Conservation (phyloP, 2,113 vertebrate genomes). For the Zosterops borbonicus region DNA sequence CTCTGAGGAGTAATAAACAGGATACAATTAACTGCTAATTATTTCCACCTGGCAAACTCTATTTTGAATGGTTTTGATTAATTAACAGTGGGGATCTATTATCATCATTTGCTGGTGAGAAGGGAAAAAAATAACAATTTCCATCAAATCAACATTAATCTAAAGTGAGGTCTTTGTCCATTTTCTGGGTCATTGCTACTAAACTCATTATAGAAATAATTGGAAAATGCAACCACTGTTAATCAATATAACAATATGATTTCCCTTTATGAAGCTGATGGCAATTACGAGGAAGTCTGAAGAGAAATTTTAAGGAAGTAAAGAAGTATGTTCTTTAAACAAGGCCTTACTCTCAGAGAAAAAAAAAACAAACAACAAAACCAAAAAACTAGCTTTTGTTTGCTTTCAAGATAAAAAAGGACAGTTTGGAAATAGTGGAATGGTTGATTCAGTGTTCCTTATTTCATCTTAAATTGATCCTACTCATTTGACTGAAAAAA, state of each 20-base stretch:
- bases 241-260: slow-evolving; percentile 62
- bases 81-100: slow-evolving; percentile 71
- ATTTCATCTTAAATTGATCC: not conserved
- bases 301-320: not conserved
- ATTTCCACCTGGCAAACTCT: slow-evolving; percentile 78
- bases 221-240: slow-evolving; percentile 65
- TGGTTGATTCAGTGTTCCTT: not conserved
- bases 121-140: slow-evolving; percentile 57
- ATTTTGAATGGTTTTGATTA: slow-evolving; percentile 76
- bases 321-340: not conserved
- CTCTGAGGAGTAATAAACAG: slow-evolving; percentile 74
- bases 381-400: not conserved
- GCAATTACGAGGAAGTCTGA: slow-evolving; percentile 26
- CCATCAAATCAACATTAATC: slow-evolving; percentile 63
- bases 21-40: slow-evolving; percentile 76
- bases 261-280: slow-evolving; percentile 39
- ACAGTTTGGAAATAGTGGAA: not conserved
- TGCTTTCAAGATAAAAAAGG: not conserved
- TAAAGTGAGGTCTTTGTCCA: slow-evolving; percentile 53
- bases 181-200: slow-evolving; percentile 72
- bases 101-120: slow-evolving; percentile 62
- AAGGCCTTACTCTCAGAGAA: not conserved
- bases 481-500: not conserved
- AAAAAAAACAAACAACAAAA: not conserved
- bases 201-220: slow-evolving; percentile 72